Base-by-base conservation (phyloP, 2,797 vertebrate species). In the Centroberyx gerrardi region DNA sequence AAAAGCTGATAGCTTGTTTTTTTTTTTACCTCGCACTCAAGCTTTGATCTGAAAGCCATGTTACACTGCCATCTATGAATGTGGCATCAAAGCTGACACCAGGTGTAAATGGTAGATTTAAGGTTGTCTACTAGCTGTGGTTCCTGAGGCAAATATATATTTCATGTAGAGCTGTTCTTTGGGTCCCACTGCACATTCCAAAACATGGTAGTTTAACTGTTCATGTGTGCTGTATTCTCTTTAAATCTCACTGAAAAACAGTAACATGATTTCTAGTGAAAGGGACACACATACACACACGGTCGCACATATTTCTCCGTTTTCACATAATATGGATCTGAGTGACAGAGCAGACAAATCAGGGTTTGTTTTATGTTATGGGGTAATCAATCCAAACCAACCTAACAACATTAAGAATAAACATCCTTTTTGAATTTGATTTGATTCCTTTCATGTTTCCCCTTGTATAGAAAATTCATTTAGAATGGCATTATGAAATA, bases 111-210 rank as follows among this genome's bases (percentile, higher is more conserved):
- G 7, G 18, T 40, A 68, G 44, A 61, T 70, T 76, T 40, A 59
- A 67, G 27, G 36, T 18, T 61, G 58, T 12, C 4, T 59, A 14
- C 36, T 54, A 59, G 28, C 10, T 18, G 40, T 0, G 0, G 46
- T 8, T 48, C 70, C 52, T 60, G 4, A 75, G 70, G 68, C 36
- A 12, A 58, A 51, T 65, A 68, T 60, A 75, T 69, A 73, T 76
- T 76, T 64, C 15, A 76, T 70, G 49, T 72, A 12, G 49, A 62
- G 29, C n/a, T 17, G 14, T 66, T 56, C 55, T 53, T 29, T 54
- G 54, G 60, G 46, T 48, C 46, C 46, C 46, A 48, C 4, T n/a
- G 27, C 46, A 22, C 52, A 62, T 27, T 62, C 51, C 48, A 27
- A 44, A 65, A 68, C 31, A 3, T 53, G 29, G 28, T 22, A 18